A percentile compares a stretch with the other conserved stretches of the same genome.
phyloP scores from a whole-genome alignment of 2,888 invertebrate genomes.

The Pristionchus mayeri region DNA sequence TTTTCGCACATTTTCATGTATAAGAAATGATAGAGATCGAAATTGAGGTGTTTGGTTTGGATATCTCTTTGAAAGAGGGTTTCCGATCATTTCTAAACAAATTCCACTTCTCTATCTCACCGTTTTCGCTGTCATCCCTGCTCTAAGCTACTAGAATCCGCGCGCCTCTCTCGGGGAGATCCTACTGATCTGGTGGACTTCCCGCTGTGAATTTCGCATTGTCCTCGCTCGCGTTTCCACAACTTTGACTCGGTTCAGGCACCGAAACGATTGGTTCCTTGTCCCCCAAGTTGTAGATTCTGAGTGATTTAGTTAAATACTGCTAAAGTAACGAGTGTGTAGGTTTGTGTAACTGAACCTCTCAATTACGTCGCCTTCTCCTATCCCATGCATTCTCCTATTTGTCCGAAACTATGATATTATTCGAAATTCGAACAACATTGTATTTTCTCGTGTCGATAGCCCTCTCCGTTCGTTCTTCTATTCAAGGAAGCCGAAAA shows the following conservation, averaged over 20 bases:
- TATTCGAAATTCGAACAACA: neutral
- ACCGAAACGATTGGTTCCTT: too few relatives aligned
- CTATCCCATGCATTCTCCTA: neutral
- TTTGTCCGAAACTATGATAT: neutral
- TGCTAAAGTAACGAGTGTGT: too few relatives aligned
- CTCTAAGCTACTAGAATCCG: neutral
- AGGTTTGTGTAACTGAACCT: too few relatives aligned
- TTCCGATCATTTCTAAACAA: too few relatives aligned
- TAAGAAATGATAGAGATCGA: too few relatives aligned
- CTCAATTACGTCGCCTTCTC: neutral
- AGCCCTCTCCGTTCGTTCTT: neutral
- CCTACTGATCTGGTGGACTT: neutral
- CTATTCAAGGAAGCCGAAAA: too few relatives aligned
- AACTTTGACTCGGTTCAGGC: too few relatives aligned
- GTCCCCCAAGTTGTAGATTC: too few relatives aligned
- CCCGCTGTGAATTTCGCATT: neutral
- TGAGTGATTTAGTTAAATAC: too few relatives aligned
- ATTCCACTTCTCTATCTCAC: neutral
- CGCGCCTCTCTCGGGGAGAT: neutral
- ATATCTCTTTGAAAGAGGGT: too few relatives aligned
- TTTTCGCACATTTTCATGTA: too few relatives aligned
- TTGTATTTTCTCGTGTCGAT: neutral
- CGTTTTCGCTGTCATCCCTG: neutral
- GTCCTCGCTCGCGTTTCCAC: constrained; percentile 3
- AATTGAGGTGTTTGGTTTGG: too few relatives aligned